Conservation (phyloP, 2,113 vertebrate species). For the Grammatotria lemairii region DNA sequence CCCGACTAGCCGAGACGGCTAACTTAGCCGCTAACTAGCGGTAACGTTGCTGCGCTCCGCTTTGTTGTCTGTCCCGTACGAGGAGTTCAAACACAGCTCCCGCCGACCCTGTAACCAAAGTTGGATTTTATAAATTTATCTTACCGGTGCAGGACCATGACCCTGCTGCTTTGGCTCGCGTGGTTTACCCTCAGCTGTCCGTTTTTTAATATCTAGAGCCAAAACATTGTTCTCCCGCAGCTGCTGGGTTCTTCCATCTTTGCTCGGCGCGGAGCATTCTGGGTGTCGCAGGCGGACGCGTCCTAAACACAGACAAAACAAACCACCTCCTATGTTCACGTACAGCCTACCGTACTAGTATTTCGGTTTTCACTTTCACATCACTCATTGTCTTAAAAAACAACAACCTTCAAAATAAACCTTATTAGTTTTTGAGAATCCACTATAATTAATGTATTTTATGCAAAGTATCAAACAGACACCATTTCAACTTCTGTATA, state of each 20-base stretch:
- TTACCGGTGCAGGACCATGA: constrained; percentile 72
- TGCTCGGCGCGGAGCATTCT: constrained; percentile 72
- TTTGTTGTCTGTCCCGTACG: constrained; percentile 55
- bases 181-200: constrained; percentile 27
- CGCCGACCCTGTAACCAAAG: background rate
- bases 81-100: background rate
- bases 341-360: background rate
- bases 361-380: background rate
- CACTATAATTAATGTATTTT: background rate
- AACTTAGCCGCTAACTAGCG: constrained; percentile 54
- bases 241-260: constrained; percentile 78
- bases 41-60: constrained; percentile 38
- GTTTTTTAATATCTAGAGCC: constrained; percentile 59
- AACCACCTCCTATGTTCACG: background rate
- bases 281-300: constrained; percentile 62
- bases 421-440: background rate
- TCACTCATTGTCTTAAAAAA: background rate
- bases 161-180: constrained; percentile 23
- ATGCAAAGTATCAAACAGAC: background rate
- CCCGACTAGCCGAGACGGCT: constrained; percentile 39
- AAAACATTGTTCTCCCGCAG: constrained; percentile 77
- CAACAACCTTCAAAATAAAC: background rate
- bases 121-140: background rate
- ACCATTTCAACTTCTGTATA: background rate
- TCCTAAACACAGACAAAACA: constrained; percentile 27